phyloP scores from a whole-genome alignment of 2,888 invertebrate genomes.

The Crematogaster levior region DNA sequence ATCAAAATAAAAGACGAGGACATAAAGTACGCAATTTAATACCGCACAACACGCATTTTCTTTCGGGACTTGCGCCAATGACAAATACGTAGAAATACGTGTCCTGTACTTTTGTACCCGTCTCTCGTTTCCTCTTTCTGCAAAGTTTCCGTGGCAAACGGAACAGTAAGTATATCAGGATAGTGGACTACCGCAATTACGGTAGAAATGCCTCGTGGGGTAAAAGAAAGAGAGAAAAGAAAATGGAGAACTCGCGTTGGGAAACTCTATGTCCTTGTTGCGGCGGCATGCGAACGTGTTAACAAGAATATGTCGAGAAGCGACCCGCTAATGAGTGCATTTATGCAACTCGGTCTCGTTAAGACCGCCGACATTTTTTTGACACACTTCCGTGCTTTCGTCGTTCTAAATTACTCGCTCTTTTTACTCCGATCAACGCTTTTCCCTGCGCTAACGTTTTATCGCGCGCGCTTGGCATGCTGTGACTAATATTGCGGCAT shows the following conservation, averaged over 20 bases:
- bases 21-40: neutral
- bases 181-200: slow-evolving; percentile 18
- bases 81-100: slow-evolving; percentile 13
- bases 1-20: neutral
- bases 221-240: neutral
- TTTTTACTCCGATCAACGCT: slow-evolving; percentile 25
- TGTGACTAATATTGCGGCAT: neutral
- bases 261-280: neutral
- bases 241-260: neutral
- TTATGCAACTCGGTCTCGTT: slow-evolving; percentile 15
- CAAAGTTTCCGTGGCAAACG: slow-evolving; percentile 27
- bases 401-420: slow-evolving; percentile 26
- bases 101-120: neutral
- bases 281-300: neutral
- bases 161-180: slow-evolving; percentile 31
- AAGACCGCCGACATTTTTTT: slow-evolving; percentile 23
- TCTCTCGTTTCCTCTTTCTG: slow-evolving; percentile 7
- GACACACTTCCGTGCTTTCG: neutral
- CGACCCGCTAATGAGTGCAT: slow-evolving; percentile 36
- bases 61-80: neutral
- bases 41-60: slow-evolving; percentile 10
- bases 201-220: neutral
- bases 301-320: slow-evolving; percentile 19
- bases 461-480: slow-evolving; percentile 29
- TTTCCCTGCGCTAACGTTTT: neutral